These are phyloP conservation scores for Synanthedon andrenaeformis DNA, from an alignment of 2,888 invertebrate species.

Conservation along the genomic window DNA sequence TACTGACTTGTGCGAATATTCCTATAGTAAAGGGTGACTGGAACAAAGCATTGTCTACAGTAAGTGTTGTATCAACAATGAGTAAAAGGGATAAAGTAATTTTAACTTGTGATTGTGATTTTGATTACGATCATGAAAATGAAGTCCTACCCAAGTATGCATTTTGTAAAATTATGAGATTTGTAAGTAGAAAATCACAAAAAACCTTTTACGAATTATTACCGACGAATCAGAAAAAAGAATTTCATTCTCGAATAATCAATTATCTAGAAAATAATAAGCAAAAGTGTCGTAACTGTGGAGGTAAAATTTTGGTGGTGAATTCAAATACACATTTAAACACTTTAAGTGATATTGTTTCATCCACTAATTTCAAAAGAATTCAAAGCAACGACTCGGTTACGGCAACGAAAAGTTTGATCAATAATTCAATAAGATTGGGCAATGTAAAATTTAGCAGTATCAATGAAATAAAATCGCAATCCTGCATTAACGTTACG, in stretches of 20 bases:
- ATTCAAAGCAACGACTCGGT: neutral
- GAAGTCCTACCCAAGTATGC: conserved; percentile 63
- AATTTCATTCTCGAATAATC: conserved; percentile 65
- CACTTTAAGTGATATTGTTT: neutral
- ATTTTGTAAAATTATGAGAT: conserved; percentile 69
- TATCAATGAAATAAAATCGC: neutral
- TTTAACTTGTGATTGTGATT: conserved; percentile 43
- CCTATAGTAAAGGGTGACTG: conserved; percentile 13
- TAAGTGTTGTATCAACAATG: conserved; percentile 12
- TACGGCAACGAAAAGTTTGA: neutral
- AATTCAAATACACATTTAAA: conserved; percentile 19
- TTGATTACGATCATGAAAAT: conserved; percentile 41
- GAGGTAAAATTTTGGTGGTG: conserved; percentile 44
- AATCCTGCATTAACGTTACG: neutral
- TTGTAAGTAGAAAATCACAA: conserved; percentile 61
- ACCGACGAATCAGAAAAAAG: conserved; percentile 65
- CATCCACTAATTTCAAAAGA: neutral
- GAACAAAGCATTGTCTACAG: conserved; percentile 17
- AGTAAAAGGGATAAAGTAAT: conserved; percentile 11
- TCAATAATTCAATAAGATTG: neutral
- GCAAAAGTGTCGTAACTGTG: conserved; percentile 64
- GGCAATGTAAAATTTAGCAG: neutral
- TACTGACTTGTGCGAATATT: conserved; percentile 64
- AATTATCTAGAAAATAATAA: conserved; percentile 59
- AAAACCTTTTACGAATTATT: conserved; percentile 66